phyloP scores from a whole-genome alignment of 2,888 invertebrate species.

The Pseudococcus longispinus region DNA sequence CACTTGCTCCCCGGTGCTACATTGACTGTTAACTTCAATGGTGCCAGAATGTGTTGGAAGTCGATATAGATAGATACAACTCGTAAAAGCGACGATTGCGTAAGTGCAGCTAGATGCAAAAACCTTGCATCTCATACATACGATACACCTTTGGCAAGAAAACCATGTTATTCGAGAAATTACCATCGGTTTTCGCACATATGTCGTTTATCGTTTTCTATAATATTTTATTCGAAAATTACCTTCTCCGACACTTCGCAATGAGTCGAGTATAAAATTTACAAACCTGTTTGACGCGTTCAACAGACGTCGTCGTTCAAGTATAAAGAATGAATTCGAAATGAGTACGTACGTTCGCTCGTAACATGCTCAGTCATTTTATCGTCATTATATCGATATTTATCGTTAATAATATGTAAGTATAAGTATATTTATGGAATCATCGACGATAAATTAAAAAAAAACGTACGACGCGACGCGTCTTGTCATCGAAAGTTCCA shows the following conservation, averaged over 20 bases:
- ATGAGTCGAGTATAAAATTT: not conserved
- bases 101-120: not conserved
- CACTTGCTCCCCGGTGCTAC: too few species aligned
- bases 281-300: not conserved
- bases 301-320: not conserved
- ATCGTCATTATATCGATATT: not conserved
- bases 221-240: constrained; percentile 1
- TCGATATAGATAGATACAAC: not conserved
- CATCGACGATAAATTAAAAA: not conserved
- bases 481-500: not conserved
- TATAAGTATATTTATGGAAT: not conserved
- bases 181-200: not conserved
- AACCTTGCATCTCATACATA: not conserved
- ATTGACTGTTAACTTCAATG: too few species aligned
- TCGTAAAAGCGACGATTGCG: not conserved
- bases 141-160: too few species aligned
- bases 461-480: not conserved
- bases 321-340: not conserved
- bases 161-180: not conserved
- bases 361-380: not conserved
- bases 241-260: not conserved
- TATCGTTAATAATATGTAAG: not conserved
- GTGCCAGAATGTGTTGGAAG: too few species aligned
- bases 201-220: not conserved
- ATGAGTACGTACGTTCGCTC: not conserved